Evolutionary conservation across 2,888 invertebrate genomes (phyloP).

Genomic region (Nesidiocoris tenuis): DNA sequence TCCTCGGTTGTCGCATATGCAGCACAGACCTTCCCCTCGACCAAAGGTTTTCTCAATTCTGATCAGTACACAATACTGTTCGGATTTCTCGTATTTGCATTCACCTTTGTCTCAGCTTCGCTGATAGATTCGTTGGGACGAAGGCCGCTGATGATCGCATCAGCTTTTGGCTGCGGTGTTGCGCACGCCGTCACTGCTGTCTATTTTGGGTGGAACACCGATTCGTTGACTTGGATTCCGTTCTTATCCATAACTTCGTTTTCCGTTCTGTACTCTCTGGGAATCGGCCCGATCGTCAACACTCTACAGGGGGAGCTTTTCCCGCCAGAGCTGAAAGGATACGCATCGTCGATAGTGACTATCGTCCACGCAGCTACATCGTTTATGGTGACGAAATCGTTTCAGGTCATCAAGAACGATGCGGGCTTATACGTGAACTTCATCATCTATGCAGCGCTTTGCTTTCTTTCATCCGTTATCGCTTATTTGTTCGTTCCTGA

Average conservation of each 20-base stretch:
- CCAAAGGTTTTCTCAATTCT: constrained; percentile 47
- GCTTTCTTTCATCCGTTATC: constrained; percentile 46
- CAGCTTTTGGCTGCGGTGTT: constrained; percentile 46
- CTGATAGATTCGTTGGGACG: constrained; percentile 49
- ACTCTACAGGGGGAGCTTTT: constrained; percentile 50
- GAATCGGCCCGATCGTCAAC: constrained; percentile 49
- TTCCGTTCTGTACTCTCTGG: constrained; percentile 49
- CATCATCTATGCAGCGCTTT: constrained; percentile 46
- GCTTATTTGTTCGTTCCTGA: constrained; percentile 47
- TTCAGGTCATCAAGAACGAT: constrained; percentile 43
- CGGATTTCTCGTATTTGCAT: constrained; percentile 48
- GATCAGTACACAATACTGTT: constrained; percentile 50
- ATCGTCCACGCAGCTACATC: constrained; percentile 48
- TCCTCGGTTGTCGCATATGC: constrained; percentile 50
- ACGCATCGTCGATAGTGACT: constrained; percentile 48
- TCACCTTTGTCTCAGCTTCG: constrained; percentile 48
- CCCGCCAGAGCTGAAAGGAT: constrained; percentile 48
- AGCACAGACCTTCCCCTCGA: constrained; percentile 47
- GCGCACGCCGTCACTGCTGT: constrained; percentile 47
- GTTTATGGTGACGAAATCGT: constrained; percentile 49
- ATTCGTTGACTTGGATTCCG: constrained; percentile 42
- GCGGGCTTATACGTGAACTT: constrained; percentile 49
- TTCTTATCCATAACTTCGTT: constrained; percentile 47
- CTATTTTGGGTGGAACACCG: constrained; percentile 40
- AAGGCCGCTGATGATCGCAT: constrained; percentile 47